phyloP scores from a whole-genome alignment of 2,888 invertebrate genomes.

The Lycocerus yunnanus region DNA sequence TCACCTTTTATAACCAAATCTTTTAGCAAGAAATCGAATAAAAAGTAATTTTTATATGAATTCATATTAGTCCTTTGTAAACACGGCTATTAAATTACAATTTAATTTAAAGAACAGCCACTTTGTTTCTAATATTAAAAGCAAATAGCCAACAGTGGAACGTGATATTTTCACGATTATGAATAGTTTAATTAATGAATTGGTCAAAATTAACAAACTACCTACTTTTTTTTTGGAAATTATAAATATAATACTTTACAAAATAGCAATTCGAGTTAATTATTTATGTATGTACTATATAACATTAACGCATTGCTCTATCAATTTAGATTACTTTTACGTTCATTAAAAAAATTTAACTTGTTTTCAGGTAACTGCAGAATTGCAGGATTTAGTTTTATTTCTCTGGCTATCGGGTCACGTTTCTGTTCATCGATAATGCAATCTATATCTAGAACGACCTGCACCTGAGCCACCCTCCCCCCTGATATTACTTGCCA shows the following conservation, averaged over 20 bases:
- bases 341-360: background rate
- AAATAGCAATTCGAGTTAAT: background rate
- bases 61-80: background rate
- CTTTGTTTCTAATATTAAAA: background rate
- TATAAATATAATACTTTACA: no score
- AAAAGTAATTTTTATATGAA: background rate
- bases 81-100: background rate
- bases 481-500: conserved; percentile 40
- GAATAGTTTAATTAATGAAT: background rate
- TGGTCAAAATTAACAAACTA: no score
- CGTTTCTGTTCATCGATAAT: conserved; percentile 45
- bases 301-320: background rate
- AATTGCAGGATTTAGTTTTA: conserved; percentile 13
- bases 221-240: no score
- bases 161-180: background rate
- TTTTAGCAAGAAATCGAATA: background rate
- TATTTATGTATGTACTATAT: no score
- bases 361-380: conserved; percentile 11
- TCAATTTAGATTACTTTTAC: background rate
- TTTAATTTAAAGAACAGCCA: background rate
- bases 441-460: conserved; percentile 45
- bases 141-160: background rate
- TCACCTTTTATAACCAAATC: background rate
- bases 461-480: conserved; percentile 36
- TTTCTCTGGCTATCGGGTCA: conserved; percentile 30